phyloP scores from a whole-genome alignment of 1,140 invertebrate species.

The Drosophila baimaii region DNA sequence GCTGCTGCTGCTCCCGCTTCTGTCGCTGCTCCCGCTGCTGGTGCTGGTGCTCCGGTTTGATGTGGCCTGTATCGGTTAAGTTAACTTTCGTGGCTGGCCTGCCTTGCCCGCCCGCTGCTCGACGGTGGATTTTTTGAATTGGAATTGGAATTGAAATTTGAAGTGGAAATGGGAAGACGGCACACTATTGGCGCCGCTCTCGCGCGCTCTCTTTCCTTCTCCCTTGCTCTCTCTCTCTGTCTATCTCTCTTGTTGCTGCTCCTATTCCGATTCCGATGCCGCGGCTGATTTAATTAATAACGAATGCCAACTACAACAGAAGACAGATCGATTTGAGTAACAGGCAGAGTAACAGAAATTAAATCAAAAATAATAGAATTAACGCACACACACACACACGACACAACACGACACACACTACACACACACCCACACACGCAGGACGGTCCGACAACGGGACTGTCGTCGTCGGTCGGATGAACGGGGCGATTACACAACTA shows the following conservation, averaged over 20 bases:
- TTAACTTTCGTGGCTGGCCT: constrained; percentile 54
- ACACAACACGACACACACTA: too few species aligned
- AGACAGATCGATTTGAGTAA: constrained; percentile 68
- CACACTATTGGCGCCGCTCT: constrained; percentile 18
- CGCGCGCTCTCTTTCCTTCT: constrained; percentile 28
- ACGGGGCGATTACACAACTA: constrained; percentile 54
- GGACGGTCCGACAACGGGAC: not conserved
- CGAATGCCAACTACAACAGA: constrained; percentile 77
- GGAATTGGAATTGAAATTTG: constrained; percentile 16
- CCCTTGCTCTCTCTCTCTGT: constrained; percentile 24
- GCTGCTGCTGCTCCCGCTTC: constrained; percentile 15
- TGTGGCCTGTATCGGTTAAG: constrained; percentile 38
- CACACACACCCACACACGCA: not conserved
- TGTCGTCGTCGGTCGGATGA: constrained; percentile 4
- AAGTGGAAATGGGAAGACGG: constrained; percentile 31
- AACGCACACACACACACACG: constrained; percentile 32
- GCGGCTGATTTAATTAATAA: constrained; percentile 78
- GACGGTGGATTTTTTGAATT: constrained; percentile 19
- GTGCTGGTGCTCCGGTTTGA: constrained; percentile 38
- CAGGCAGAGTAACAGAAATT: constrained; percentile 30
- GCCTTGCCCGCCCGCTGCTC: constrained; percentile 11
- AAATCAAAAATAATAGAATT: constrained; percentile 74
- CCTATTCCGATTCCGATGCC: constrained; percentile 21
- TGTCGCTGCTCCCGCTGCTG: constrained; percentile 49
- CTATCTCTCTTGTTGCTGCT: constrained; percentile 44